Evolutionary conservation across 2,797 vertebrate species (phyloP).

Genomic region (Sebastes hubbsi): DNA sequence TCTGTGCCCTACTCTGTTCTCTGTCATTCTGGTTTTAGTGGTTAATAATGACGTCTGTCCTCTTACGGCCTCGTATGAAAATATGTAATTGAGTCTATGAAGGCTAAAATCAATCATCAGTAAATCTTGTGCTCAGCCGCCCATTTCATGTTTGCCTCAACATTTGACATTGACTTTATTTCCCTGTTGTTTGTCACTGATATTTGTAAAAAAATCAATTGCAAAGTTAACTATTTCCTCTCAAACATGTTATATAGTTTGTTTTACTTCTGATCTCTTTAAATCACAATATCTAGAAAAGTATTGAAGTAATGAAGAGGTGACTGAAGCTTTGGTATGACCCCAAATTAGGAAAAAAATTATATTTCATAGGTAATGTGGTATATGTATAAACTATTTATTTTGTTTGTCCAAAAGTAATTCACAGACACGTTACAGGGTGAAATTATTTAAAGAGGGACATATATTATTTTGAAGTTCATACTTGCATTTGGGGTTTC

Average conservation of each 20-base stretch:
- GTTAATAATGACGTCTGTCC: neutral
- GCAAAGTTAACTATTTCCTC: neutral
- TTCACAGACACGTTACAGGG: no score
- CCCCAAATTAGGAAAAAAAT: neutral
- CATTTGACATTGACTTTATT: neutral
- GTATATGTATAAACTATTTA: no score
- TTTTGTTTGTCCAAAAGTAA: no score
- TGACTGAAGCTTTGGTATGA: neutral
- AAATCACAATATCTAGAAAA: neutral
- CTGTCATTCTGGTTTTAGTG: neutral
- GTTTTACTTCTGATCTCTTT: neutral
- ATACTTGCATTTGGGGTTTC: no score
- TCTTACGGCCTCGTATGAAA: neutral
- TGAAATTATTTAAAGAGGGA: no score
- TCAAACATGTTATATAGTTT: neutral
- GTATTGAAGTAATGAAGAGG: neutral
- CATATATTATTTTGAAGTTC: no score
- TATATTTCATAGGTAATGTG: no score
- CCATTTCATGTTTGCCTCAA: neutral
- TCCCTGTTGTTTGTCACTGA: neutral
- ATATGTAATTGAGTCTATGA: neutral
- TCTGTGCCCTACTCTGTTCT: no score
- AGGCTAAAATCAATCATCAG: neutral
- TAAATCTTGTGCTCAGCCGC: neutral
- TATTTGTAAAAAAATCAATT: neutral